These are phyloP conservation scores for Cheirogaleus medius DNA, from an alignment of 2,113 vertebrate genomes.

Conservation along the genomic window DNA sequence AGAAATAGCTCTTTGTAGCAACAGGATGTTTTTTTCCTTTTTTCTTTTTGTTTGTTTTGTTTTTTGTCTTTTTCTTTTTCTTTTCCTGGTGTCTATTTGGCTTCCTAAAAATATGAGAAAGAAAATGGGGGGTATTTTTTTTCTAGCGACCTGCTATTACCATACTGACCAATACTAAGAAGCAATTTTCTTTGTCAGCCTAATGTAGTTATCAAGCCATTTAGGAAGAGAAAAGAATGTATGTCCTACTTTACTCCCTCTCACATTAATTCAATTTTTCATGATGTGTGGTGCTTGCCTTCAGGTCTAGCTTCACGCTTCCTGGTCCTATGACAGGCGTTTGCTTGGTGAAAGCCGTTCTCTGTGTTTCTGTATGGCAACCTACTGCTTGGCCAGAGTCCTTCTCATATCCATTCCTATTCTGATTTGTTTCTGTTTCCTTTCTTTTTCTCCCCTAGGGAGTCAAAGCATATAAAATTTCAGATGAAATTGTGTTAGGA, in stretches of 20 bases:
- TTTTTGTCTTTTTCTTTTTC: not conserved
- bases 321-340: not conserved
- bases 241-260: not conserved
- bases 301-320: not conserved
- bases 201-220: not conserved
- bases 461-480: constrained; percentile 35
- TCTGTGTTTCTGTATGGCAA: not conserved
- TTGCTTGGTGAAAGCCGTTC: not conserved
- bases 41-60: not conserved
- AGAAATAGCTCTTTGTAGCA: not conserved
- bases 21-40: not conserved
- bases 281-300: not conserved
- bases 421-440: constrained; percentile 26
- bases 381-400: not conserved
- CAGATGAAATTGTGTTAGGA: constrained; percentile 20
- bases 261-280: not conserved
- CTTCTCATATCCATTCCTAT: not conserved
- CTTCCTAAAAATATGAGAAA: not conserved
- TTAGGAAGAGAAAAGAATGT: not conserved
- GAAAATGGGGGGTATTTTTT: not conserved
- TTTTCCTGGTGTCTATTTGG: not conserved
- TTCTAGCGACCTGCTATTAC: not conserved
- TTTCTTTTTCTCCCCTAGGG: constrained; percentile 41
- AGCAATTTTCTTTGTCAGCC: not conserved
- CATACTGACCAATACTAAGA: not conserved